Evolutionary conservation across 1,140 invertebrate genomes (phyloP), one percentile per base, ranked within the genome.

Genomic region (Asbolus verrucosus): DNA sequence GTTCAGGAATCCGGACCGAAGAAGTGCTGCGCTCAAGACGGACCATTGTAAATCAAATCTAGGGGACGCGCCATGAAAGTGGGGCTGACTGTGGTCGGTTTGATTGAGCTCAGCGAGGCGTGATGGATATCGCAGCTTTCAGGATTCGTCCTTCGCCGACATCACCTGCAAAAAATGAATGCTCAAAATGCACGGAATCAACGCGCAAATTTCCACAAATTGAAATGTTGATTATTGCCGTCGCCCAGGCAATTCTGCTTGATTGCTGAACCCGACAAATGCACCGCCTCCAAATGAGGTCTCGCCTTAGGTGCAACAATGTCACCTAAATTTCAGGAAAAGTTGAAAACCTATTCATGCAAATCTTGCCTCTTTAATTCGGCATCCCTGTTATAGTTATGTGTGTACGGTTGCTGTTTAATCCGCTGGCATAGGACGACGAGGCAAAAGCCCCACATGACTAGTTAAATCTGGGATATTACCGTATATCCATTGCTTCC

Each of bases 41-140:
- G 46, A 54, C 46, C 46, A 21, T 54, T 54, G 27, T 54, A 27
- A 54, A 54, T 54, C 46, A 54, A 54, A 54, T 54, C 19, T 54
- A 14, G 46, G 21, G 41, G 18, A 46, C 41, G 41, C 41, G 41
- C 16, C 41, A 46, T 46, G 46, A 54, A 54, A 27, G 21, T 54
- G 46, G 46, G 46, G 19, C 46, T 54, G 46, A 27, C 46, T 54
- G 41, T 46, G 41, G 41, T 16, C 41, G 46, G 41, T 27, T 54
- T 54, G 21, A 54, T 54, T 54, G 46, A 21, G 46, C 46, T 54
- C 46, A 27, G 46, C 46, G 21, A 54, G 21, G 46, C 46, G 46
- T 54, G 46, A 54, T 54, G 46, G 46, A 54, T 54, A 21, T 54
- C 46, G 46, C 46, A 54, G 46, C 46, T 54, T 54, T 54, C 46